Conservation (phyloP, 2,888 invertebrate genomes). For the Sinotaia quadrata region DNA sequence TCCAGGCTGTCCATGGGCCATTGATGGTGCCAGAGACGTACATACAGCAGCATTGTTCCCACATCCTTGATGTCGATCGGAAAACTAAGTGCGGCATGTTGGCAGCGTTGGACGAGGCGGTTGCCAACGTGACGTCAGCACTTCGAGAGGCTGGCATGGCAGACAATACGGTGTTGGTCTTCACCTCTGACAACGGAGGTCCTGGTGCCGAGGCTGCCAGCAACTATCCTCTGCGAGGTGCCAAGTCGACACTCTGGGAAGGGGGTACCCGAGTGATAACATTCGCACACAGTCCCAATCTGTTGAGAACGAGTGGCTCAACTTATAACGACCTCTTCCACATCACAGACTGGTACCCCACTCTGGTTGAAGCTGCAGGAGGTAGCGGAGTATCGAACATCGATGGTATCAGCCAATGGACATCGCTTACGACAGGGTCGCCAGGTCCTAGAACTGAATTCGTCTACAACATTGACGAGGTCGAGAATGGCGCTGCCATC, state of each 20-base stretch:
- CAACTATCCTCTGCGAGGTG: constrained; percentile 72
- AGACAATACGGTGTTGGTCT: constrained; percentile 5
- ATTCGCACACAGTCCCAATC: constrained; percentile 73
- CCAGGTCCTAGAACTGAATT: background rate
- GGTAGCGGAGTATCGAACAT: background rate
- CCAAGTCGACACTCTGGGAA: constrained; percentile 89
- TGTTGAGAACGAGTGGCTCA: background rate
- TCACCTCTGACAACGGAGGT: constrained; percentile 53
- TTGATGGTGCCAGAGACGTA: constrained; percentile 34
- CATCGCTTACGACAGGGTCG: background rate
- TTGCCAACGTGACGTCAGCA: constrained; percentile 11
- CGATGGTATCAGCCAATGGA: constrained; percentile 8
- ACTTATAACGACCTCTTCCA: constrained; percentile 4
- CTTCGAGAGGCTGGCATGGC: background rate
- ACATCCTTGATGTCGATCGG: background rate
- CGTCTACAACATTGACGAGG: constrained; percentile 12
- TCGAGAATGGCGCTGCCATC: constrained; percentile 9
- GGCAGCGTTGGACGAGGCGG: constrained; percentile 18
- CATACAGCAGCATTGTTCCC: background rate
- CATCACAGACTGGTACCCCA: constrained; percentile 7
- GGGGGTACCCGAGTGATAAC: constrained; percentile 76
- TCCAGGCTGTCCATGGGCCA: constrained; percentile 40
- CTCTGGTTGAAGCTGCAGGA: constrained; percentile 2
- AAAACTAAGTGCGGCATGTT: constrained; percentile 76
- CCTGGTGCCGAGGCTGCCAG: constrained; percentile 61